Evolutionary conservation across 2,888 invertebrate species (phyloP).

Genomic region (Micropterix aruncella): DNA sequence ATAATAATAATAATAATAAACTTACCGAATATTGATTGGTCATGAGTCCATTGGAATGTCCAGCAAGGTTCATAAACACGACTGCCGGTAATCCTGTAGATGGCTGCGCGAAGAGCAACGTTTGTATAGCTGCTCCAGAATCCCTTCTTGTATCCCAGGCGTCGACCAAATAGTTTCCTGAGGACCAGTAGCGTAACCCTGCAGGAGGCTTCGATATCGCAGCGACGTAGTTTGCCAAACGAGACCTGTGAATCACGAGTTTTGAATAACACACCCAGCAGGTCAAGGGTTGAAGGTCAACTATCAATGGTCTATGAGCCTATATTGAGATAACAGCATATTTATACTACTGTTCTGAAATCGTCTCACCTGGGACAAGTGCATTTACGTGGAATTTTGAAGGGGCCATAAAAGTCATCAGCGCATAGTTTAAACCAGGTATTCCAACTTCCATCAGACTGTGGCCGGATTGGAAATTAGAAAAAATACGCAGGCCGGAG

Average conservation of each 20-base stretch:
- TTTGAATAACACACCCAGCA: not conserved
- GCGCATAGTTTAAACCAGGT: too few relatives aligned
- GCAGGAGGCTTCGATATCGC: slow-evolving; percentile 42
- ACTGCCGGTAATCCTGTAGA: slow-evolving; percentile 53
- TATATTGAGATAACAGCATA: too few relatives aligned
- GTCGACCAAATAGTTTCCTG: slow-evolving; percentile 58
- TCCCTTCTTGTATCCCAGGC: slow-evolving; percentile 47
- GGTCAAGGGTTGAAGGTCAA: not conserved
- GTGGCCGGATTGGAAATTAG: too few relatives aligned
- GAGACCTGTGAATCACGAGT: slow-evolving; percentile 32
- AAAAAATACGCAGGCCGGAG: too few relatives aligned
- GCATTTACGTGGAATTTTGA: too few relatives aligned
- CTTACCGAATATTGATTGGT: slow-evolving; percentile 47
- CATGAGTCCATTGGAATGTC: slow-evolving; percentile 38
- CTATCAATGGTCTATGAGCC: not conserved
- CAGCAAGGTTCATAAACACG: slow-evolving; percentile 37
- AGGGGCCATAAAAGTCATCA: too few relatives aligned
- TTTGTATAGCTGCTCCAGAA: slow-evolving; percentile 42
- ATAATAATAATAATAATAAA: too few relatives aligned
- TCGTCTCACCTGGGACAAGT: too few relatives aligned
- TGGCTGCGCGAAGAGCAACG: slow-evolving; percentile 50
- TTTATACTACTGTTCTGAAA: too few relatives aligned
- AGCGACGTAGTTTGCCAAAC: slow-evolving; percentile 48
- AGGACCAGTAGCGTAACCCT: slow-evolving; percentile 45
- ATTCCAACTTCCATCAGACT: too few relatives aligned